A percentile compares a stretch with the other conserved stretches of the same genome.
phyloP scores from a whole-genome alignment of 2,797 vertebrate species.

The Acestrorhynchus altus region DNA sequence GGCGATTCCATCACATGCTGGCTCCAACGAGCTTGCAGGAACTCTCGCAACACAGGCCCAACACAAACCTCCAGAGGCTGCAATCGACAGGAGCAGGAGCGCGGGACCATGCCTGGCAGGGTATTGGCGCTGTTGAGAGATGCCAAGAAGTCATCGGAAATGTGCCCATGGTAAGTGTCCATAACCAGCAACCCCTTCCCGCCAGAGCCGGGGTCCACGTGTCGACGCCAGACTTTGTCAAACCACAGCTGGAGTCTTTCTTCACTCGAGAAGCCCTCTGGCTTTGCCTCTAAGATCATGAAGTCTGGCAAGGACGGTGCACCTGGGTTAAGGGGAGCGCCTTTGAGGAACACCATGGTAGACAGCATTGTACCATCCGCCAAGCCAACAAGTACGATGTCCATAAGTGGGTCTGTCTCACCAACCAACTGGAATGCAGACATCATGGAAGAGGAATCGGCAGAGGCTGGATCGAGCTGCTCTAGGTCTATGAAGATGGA shows the following conservation, averaged over 20 bases:
- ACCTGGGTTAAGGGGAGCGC: slow-evolving; percentile 56
- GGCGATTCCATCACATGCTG: slow-evolving; percentile 78
- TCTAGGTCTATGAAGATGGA: slow-evolving; percentile 83
- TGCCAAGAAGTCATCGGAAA: slow-evolving; percentile 73
- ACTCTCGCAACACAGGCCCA: slow-evolving; percentile 82
- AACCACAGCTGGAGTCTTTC: slow-evolving; percentile 84
- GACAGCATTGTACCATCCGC: slow-evolving; percentile 85
- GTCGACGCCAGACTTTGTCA: slow-evolving; percentile 73
- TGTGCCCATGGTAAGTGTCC: slow-evolving; percentile 85
- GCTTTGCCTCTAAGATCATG: slow-evolving; percentile 79
- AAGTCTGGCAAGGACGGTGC: slow-evolving; percentile 76
- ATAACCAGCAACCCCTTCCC: slow-evolving; percentile 81
- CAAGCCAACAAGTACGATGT: slow-evolving; percentile 80
- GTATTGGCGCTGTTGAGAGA: slow-evolving; percentile 75
- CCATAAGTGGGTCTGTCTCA: slow-evolving; percentile 76
- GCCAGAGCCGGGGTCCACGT: slow-evolving; percentile 61
- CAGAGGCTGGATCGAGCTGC: slow-evolving; percentile 59
- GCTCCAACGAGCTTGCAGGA: slow-evolving; percentile 89
- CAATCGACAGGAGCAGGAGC: slow-evolving; percentile 81
- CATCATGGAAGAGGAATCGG: slow-evolving; percentile 22
- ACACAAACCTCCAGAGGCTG: slow-evolving; percentile 89
- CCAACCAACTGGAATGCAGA: slow-evolving; percentile 81
- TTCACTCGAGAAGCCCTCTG: slow-evolving; percentile 75
- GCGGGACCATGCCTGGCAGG: slow-evolving; percentile 78
- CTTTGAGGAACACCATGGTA: slow-evolving; percentile 81